These are phyloP conservation scores for Artibeus jamaicensis DNA, from an alignment of 2,797 vertebrate species.

Conservation along the genomic window DNA sequence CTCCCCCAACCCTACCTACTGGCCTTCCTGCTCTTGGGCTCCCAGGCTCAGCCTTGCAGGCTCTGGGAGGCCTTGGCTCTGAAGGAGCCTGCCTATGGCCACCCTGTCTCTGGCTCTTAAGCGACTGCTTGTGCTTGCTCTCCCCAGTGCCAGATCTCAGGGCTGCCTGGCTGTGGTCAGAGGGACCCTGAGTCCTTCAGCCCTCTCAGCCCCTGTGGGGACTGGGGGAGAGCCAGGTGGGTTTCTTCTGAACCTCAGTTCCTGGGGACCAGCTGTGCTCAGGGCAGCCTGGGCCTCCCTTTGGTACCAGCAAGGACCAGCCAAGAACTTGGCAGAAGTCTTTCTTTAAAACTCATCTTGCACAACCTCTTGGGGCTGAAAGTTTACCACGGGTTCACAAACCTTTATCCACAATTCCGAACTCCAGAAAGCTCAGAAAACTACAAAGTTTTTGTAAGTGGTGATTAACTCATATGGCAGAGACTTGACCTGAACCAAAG, in stretches of 20 bases:
- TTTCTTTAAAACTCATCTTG: neutral
- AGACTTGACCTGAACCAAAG: neutral
- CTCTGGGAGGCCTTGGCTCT: neutral
- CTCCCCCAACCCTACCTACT: neutral
- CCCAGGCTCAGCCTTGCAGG: neutral
- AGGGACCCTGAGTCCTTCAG: neutral
- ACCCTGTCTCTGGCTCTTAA: accelerated
- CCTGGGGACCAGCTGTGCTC: neutral
- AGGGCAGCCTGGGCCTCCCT: neutral
- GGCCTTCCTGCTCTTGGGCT: neutral
- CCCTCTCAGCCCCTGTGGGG: neutral
- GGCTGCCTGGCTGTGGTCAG: neutral
- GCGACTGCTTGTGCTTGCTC: accelerated
- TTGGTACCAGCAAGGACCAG: neutral
- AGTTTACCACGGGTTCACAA: neutral
- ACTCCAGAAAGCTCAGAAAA: neutral
- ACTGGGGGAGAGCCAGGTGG: neutral
- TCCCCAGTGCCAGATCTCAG: neutral
- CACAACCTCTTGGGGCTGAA: neutral
- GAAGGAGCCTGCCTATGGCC: neutral
- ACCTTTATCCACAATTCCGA: neutral
- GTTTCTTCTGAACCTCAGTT: neutral
- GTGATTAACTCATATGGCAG: neutral
- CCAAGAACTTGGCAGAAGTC: neutral
- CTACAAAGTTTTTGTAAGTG: neutral